Conservation (phyloP, 2,888 invertebrate genomes). For the Venustoraphidia nigricollis region DNA sequence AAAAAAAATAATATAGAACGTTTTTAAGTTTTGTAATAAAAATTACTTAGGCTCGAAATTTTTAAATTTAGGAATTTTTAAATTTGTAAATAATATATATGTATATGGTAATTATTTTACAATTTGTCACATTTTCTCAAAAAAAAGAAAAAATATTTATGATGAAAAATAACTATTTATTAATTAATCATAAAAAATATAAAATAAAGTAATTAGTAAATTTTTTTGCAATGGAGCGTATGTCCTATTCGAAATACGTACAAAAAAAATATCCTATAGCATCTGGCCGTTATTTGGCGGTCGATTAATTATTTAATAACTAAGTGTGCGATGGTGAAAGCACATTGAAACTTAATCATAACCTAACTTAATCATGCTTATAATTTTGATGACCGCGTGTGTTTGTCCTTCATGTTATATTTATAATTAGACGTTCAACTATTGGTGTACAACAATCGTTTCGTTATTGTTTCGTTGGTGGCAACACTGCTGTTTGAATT, state of each 20-base stretch:
- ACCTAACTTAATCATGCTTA: constrained; percentile 7
- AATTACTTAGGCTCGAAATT: constrained; percentile 41
- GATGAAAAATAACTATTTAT: neutral
- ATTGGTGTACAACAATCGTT: constrained; percentile 35
- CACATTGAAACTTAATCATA: constrained; percentile 6
- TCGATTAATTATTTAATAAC: neutral
- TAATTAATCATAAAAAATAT: constrained; percentile 1
- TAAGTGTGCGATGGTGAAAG: neutral
- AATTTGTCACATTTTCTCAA: constrained; percentile 1
- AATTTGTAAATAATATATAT: constrained; percentile 43
- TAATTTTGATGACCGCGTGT: constrained; percentile 7
- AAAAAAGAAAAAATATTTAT: constrained; percentile 1
- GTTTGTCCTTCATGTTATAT: constrained; percentile 6
- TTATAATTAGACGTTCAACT: constrained; percentile 14
- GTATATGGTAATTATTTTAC: no score
- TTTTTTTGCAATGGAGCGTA: constrained; percentile 28
- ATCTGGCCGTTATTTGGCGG: neutral
- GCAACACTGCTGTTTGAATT: neutral
- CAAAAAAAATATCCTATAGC: constrained; percentile 17
- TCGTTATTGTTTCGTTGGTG: constrained; percentile 20
- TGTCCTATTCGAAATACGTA: constrained; percentile 31
- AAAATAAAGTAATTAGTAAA: constrained; percentile 19
- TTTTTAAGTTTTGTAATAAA: constrained; percentile 11
- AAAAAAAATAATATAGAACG: constrained; percentile 2
- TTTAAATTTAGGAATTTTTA: constrained; percentile 53